Percentiles rank a stretch among this genome's conserved stretches.
Evolutionary conservation across 1,140 invertebrate species (phyloP).

Genomic region (Luehdorfia chinensis): DNA sequence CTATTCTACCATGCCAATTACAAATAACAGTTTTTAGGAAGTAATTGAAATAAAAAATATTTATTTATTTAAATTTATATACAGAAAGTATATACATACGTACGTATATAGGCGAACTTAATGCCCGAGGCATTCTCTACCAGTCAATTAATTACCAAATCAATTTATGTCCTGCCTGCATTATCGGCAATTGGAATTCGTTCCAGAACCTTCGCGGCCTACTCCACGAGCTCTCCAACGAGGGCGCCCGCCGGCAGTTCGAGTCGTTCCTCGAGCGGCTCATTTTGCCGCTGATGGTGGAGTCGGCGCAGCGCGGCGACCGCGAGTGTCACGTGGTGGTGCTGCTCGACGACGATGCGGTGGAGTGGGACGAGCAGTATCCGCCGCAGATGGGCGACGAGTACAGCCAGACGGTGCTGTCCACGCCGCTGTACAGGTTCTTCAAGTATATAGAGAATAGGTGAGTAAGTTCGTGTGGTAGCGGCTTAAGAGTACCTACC

Average conservation of each 20-base stretch:
- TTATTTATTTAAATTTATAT: too few relatives aligned
- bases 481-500: too few relatives aligned
- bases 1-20: too few relatives aligned
- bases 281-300: slow-evolving; percentile 96
- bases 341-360: slow-evolving; percentile 96
- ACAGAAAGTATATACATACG: too few relatives aligned
- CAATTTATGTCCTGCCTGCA: too few relatives aligned
- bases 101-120: too few relatives aligned
- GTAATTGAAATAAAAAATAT: too few relatives aligned
- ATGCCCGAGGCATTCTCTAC: too few relatives aligned
- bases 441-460: slow-evolving; percentile 99
- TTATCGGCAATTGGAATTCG: too few relatives aligned
- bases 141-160: too few relatives aligned
- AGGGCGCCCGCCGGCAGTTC: slow-evolving; percentile 98
- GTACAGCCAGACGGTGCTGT: slow-evolving; percentile 96
- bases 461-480: too few relatives aligned
- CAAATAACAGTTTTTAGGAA: too few relatives aligned
- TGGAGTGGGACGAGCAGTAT: slow-evolving; percentile 99
- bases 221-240: slow-evolving; percentile 98
- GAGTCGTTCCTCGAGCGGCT: slow-evolving; percentile 97
- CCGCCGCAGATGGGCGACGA: slow-evolving; percentile 99
- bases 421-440: slow-evolving; percentile 93
- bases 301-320: slow-evolving; percentile 93
- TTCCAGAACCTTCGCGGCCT: slow-evolving; percentile 87
- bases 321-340: slow-evolving; percentile 96